Evolutionary conservation across 2,888 invertebrate genomes (phyloP).

Genomic region (Perizoma affinitatum): DNA sequence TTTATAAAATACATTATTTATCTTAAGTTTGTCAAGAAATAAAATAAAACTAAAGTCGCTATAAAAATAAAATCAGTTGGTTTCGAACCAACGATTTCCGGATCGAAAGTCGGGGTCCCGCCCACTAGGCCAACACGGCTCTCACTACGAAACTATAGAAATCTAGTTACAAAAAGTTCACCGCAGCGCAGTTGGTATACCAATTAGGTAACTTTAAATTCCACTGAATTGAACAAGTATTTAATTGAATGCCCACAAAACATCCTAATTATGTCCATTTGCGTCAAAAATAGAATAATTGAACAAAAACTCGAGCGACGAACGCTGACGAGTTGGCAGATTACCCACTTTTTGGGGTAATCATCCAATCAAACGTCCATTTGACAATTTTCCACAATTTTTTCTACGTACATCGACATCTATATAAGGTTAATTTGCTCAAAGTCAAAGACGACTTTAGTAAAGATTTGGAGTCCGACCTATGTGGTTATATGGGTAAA

Average conservation of each 20-base stretch:
- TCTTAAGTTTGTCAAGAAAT: too few species aligned
- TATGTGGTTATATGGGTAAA: too few species aligned
- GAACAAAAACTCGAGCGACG: conserved; percentile 16
- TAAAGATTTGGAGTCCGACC: too few species aligned
- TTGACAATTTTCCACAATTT: conserved; percentile 4
- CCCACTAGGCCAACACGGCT: too few species aligned
- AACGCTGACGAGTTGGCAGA: background rate
- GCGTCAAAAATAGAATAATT: conserved; percentile 28
- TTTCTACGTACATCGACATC: background rate
- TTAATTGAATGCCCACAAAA: conserved; percentile 19
- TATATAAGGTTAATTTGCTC: too few species aligned
- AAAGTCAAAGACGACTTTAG: too few species aligned
- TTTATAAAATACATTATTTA: too few species aligned
- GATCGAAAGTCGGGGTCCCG: too few species aligned
- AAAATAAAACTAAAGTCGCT: too few species aligned
- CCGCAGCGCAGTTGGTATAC: background rate
- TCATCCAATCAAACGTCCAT: conserved; percentile 11
- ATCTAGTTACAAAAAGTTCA: background rate
- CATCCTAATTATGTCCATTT: conserved; percentile 30
- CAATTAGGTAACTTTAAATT: conserved; percentile 15
- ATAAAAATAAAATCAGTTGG: too few species aligned
- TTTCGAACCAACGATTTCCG: too few species aligned
- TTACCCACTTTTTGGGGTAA: conserved; percentile 8
- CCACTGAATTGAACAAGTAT: conserved; percentile 5
- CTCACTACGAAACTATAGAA: too few species aligned